phyloP scores from a whole-genome alignment of 2,797 vertebrate genomes.

The Manis crassicaudata region DNA sequence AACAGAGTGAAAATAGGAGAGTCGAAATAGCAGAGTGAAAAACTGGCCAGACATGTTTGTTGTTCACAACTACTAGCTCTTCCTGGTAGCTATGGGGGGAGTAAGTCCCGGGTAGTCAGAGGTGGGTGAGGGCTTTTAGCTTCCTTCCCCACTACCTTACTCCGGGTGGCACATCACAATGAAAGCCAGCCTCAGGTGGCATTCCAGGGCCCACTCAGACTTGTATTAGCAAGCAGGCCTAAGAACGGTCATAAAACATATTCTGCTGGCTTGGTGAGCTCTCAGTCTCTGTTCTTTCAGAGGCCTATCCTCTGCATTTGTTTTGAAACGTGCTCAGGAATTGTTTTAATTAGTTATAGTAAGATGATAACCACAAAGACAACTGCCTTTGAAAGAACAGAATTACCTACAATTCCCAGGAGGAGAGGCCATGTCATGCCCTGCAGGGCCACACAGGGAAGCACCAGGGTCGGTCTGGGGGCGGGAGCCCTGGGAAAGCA shows the following conservation, averaged over 20 bases:
- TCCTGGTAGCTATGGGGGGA: neutral
- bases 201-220: accelerated
- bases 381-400: neutral
- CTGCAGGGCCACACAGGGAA: accelerated
- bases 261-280: neutral
- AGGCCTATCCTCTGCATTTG: neutral
- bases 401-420: neutral
- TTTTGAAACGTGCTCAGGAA: neutral
- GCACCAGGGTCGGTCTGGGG: neutral
- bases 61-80: neutral
- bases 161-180: neutral
- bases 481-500: neutral
- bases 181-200: neutral
- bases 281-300: too few species aligned
- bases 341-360: neutral
- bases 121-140: too few species aligned
- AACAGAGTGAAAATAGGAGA: too few species aligned
- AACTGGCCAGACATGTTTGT: too few species aligned
- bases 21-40: accelerated
- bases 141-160: neutral
- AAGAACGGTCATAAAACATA: accelerated
- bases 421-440: neutral
- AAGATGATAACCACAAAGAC: neutral
- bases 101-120: neutral
- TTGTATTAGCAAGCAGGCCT: neutral